phyloP scores from a whole-genome alignment of 2,113 vertebrate species.

The Anolis carolinensis region DNA sequence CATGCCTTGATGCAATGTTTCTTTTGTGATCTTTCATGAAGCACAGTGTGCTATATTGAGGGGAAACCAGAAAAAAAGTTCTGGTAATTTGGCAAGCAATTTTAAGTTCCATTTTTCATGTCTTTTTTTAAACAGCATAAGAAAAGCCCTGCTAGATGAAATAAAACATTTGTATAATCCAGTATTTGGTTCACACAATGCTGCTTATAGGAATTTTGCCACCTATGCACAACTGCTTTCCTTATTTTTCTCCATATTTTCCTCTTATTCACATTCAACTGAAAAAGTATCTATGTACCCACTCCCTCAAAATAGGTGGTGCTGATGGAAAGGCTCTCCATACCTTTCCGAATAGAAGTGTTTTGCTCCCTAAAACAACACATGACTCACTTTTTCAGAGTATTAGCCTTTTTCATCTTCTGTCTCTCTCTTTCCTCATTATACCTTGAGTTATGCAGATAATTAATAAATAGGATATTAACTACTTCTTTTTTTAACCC shows the following conservation, averaged over 20 bases:
- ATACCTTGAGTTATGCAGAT: background rate
- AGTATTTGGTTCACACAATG: too few relatives aligned
- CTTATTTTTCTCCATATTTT: too few relatives aligned
- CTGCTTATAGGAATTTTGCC: too few relatives aligned
- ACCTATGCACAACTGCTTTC: too few relatives aligned
- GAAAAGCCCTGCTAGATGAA: too few relatives aligned
- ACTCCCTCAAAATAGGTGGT: background rate
- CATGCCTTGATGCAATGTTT: constrained; percentile 12
- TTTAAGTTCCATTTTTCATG: background rate
- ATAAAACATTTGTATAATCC: too few relatives aligned
- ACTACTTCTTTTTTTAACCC: background rate
- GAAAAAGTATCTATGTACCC: background rate
- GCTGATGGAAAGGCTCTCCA: background rate
- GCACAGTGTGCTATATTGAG: background rate
- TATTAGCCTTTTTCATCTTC: background rate
- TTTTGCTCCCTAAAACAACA: background rate
- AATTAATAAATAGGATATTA: background rate
- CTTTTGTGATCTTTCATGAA: background rate
- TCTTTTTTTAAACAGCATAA: background rate
- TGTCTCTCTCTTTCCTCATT: background rate
- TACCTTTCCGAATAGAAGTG: background rate
- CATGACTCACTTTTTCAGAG: background rate
- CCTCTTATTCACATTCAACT: too few relatives aligned
- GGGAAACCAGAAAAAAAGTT: background rate
- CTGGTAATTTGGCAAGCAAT: background rate